Conservation (phyloP, 1,140 invertebrate genomes). For the Leptinotarsa texana region DNA sequence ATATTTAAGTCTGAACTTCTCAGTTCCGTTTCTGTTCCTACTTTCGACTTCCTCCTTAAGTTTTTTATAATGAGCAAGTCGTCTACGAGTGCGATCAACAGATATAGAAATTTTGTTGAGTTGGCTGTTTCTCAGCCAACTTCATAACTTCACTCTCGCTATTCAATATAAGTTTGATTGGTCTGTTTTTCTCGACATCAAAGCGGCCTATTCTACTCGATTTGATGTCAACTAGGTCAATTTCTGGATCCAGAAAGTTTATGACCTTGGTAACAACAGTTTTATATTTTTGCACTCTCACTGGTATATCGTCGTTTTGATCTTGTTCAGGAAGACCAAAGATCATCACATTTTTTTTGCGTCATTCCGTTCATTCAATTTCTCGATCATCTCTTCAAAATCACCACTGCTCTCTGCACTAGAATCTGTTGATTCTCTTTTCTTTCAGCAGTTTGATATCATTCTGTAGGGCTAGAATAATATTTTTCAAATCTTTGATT, state of each 20-base stretch:
- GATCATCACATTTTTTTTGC: slow-evolving; percentile 6
- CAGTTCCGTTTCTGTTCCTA: background rate
- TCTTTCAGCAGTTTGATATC: background rate
- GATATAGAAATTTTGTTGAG: background rate
- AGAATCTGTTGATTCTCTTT: background rate
- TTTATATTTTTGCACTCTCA: background rate
- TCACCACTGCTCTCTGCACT: background rate
- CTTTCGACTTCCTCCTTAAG: background rate
- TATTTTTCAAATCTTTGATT: slow-evolving; percentile 7
- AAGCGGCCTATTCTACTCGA: background rate
- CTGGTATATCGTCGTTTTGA: background rate
- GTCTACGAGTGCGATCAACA: slow-evolving; percentile 8
- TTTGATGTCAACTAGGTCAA: background rate
- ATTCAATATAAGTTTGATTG: slow-evolving; percentile 6
- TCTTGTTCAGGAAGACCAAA: background rate
- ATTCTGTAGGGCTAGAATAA: background rate
- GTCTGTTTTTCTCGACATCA: background rate
- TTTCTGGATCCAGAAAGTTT: background rate
- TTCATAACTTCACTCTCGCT: background rate
- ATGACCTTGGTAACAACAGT: background rate
- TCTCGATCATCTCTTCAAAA: slow-evolving; percentile 8
- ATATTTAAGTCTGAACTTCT: background rate
- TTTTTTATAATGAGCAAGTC: background rate
- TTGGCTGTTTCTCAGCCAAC: background rate
- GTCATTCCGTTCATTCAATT: slow-evolving; percentile 10